Evolutionary conservation across 2,797 vertebrate species (phyloP), one percentile per base, ranked within the genome.

Genomic region (Oreochromis mossambicus): DNA sequence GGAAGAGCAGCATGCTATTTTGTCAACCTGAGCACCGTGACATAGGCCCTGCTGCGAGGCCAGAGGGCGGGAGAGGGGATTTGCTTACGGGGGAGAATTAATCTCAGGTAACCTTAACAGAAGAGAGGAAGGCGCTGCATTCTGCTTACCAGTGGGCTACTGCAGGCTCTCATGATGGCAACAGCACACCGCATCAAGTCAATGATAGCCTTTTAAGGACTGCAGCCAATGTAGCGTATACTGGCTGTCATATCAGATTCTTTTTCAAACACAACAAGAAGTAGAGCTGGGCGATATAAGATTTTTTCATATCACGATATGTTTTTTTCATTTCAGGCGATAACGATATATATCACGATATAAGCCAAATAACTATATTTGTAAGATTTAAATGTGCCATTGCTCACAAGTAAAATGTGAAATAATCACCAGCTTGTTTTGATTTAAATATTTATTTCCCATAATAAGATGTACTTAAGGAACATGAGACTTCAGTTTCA

Each of bases 1-100:
- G 81, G 61, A 81, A 84, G 89, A 88, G 83, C 78, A 77, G 83
- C 21, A 76, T 77, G 85, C 80, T 91, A 80, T 88, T 91, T 93
- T 91, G 88, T 87, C 90, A 83, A 75, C 83, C 86, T 86, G 82
- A 89, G 83, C 51, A 17, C 80, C 58, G 73, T 58, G 77, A 80
- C 83, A 76, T 34, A 70, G 79, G 78, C 77, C 68, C 50, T 17
- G 63, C 78, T 77, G 63, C 5, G 26, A 73, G 54, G 77, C 48
- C 2, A 4, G 7, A 15, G 29, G 75, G 12, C 26, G 79, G 81
- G 34, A 4, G 34, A 41, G 52, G 54, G 48, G 86, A 32, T 50
- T 81, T 82, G 55, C 81, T 84, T 63, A 41, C 7, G 9, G 54
- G 56, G 54, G 83, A 84, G 55, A 52, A 86, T 84, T 89, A 32